Evolutionary conservation across 2,888 invertebrate species (phyloP), one percentile per base, ranked within the genome.

Genomic region (Fragum whitleyi): DNA sequence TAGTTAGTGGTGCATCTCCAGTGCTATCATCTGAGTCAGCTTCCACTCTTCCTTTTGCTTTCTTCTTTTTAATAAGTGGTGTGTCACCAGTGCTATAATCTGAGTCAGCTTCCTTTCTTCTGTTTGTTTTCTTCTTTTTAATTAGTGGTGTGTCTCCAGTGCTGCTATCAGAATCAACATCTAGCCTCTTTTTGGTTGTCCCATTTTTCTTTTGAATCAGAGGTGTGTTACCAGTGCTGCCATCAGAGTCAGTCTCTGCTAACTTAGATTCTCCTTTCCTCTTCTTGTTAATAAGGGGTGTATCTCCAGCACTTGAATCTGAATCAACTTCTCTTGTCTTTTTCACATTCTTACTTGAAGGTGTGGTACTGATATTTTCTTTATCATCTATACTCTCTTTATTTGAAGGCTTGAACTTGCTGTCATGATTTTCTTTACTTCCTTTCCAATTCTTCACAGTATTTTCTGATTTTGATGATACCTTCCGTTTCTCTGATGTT

Each of bases 61-160:
- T 32, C 9, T 6, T 67, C 21, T 67, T 67, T 42, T 42, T n/a
- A 5, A 21, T 21, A 6, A 67, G 16, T 1, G 67, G 67, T n/a
- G 42, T 67, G 19, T 65, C 42, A 0, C 65, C 65, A 26, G 65
- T 26, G n/a, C 65, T 65, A 9, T 9, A 19, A 42, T 65, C 65
- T 32, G 62, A 36, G 26, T 59, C 59, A 14, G 28, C 11, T 59
- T 28, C 28, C 16, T 14, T 36, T 6, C 14, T 26, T 59, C 0
- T 21, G 14, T 11, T 19, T 29, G 6, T 29, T 21, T 19, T 32
- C 21, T 29, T 67, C 39, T 67, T 67, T 16, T 21, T 42, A 14
- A 23, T 42, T 21, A 67, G 32, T 42, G 39, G 67, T 26, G 67
- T 67, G 26, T 42, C 67, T 42, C 42, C 67, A 21, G 67, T 67